These are phyloP conservation scores for Sarcophaga caerulescens DNA, from an alignment of 2,888 invertebrate species.

Conservation along the genomic window DNA sequence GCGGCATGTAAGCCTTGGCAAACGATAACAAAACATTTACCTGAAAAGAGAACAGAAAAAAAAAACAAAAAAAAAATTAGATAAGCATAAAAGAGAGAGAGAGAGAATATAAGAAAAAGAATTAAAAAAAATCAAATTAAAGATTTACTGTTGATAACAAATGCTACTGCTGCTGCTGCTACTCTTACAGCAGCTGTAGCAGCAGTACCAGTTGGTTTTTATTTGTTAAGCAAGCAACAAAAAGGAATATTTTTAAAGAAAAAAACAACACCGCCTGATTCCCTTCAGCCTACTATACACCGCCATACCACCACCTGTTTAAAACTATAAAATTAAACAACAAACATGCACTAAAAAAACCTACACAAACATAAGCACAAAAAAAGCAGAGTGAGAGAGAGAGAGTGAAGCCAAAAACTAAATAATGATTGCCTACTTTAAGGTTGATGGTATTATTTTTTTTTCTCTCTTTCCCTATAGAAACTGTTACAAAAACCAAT, in stretches of 20 bases:
- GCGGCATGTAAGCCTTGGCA: neutral
- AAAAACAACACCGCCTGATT: neutral
- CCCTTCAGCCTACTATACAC: neutral
- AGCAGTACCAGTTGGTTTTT: neutral
- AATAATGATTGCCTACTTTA: conserved; percentile 65
- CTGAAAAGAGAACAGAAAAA: conserved; percentile 45
- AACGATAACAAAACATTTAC: conserved; percentile 59
- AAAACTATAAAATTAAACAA: conserved; percentile 45
- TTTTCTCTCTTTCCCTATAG: neutral
- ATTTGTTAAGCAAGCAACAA: neutral
- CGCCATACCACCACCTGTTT: neutral
- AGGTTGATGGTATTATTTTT: conserved; percentile 53
- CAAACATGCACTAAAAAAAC: conserved; percentile 44
- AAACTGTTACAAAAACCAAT: conserved; percentile 29
- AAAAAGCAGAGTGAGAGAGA: neutral
- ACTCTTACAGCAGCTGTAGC: conserved; percentile 8
- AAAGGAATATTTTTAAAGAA: neutral
- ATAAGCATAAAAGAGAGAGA: neutral
- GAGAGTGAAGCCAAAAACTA: neutral
- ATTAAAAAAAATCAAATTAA: conserved; percentile 49
- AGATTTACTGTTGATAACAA: conserved; percentile 45
- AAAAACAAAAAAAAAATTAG: neutral
- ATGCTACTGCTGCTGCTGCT: neutral
- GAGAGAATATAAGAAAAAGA: conserved; percentile 32
- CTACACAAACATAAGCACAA: neutral